Evolutionary conservation across 2,888 invertebrate species (phyloP).

Genomic region (Xanthorhoe designata): DNA sequence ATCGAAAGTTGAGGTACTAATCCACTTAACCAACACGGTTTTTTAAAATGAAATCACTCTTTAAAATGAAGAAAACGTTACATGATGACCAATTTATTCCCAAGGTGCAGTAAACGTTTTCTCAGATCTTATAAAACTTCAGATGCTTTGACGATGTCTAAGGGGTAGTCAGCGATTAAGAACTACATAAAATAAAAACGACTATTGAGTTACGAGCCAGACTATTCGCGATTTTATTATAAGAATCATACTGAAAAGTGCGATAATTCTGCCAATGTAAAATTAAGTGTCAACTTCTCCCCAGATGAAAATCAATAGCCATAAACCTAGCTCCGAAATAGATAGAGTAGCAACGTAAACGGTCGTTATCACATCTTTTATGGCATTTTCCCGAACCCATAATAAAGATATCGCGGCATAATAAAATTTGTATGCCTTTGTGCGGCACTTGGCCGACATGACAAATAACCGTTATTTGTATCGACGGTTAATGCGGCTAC

Average conservation of each 20-base stretch:
- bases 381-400: slow-evolving; percentile 63
- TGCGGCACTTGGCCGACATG: slow-evolving; percentile 34
- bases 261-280: neutral
- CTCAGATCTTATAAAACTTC: too few species aligned
- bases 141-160: too few species aligned
- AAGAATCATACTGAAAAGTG: neutral
- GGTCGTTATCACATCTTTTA: slow-evolving; percentile 70
- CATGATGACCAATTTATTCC: too few species aligned
- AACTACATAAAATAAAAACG: too few species aligned
- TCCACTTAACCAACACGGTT: too few species aligned
- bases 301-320: slow-evolving; percentile 34
- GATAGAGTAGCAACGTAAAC: slow-evolving; percentile 54
- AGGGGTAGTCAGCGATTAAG: too few species aligned
- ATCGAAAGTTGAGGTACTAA: too few species aligned
- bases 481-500: slow-evolving; percentile 21
- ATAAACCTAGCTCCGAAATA: slow-evolving; percentile 43
- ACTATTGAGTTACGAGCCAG: too few species aligned
- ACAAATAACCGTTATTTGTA: slow-evolving; percentile 36
- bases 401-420: slow-evolving; percentile 68
- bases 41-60: too few species aligned
- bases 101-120: too few species aligned
- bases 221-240: neutral
- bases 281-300: slow-evolving; percentile 10
- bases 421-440: slow-evolving; percentile 46
- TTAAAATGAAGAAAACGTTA: too few species aligned